Base-by-base conservation (phyloP, 2,113 vertebrate species). In the Dendropsophus ebraccatus region DNA sequence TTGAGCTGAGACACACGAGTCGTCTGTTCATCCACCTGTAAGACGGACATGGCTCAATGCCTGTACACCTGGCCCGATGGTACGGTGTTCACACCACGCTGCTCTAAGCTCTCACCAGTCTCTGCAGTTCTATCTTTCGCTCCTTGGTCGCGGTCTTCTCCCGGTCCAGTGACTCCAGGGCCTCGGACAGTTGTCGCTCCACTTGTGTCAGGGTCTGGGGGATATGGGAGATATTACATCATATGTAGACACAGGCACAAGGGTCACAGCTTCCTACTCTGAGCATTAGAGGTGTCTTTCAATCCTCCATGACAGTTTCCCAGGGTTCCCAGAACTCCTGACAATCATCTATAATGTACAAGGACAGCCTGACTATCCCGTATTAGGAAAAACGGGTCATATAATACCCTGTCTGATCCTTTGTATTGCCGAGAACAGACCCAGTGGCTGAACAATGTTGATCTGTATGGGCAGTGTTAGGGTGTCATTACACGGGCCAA, bases 181-280 rank as follows among this genome's bases (percentile, higher is more conserved):
- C 90, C 67, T 94, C 88, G 11, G 92, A 89, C 50, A 95, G 92
- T 74, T 87, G 92, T 47, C 91, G 89, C 76, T 94, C 93, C 28
- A 94, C 86, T 25, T 87, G 89, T 4, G 83, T 45, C 86, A 91
- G 82, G 78, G 87, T 89, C 94, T 95, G 89, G 30, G 35, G 56
- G 41, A 87, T 25, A 83, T 37, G 82, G 19, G 19, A 87, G 21
- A 83, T 1, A 23, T 25, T 19, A 1, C 41, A 23, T 41, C 13
- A 37, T 4, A 14, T 14, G 28, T 1, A 28, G 45, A 19, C 14
- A 28, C 41, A 7, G n/a, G 56, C n/a, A 13, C 28, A 67, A 7
- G 0, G 13, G 60, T 16, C 1, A 65, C 58, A 62, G 13, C 0
- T 13, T 47, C 45, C 45, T 49, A 13, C 47, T 49, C 10, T 49